Base-by-base conservation (phyloP, 1,140 invertebrate genomes). In the Drosophila bipectinata region DNA sequence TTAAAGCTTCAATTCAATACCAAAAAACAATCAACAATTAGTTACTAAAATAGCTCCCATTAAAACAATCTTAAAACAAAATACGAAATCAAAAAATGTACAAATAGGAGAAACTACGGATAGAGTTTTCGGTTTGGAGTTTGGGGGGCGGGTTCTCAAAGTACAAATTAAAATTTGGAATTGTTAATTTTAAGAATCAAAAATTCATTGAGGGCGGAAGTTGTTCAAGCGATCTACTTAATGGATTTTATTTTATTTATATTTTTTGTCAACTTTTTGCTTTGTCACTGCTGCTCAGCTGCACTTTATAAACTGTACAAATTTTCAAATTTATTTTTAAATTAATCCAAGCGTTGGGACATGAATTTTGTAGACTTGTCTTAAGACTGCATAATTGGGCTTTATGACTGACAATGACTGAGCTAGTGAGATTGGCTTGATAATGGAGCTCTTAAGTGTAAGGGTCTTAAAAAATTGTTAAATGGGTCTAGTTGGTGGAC, bases 231-330 rank as follows among this genome's bases (percentile, higher is more conserved):
- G 47, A 37, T 78, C 53, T 55, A 41, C 45, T 66, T 30, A 15
- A 56, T 44, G 14, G 48, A 49, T 60, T 34, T 72, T 45, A 37
- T 51, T 6, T 9, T n/a, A 47, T 54, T 15, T 18, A 21, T 21
- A 3, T 21, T 67, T 15, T 57, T 58, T 58, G 45, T 14, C 54
- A 39, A 64, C 62, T 51, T 39, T 63, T 64, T 59, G 59, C 63
- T 71, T 78, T 78, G 82, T 72, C 82, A 85, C 82, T 85, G 82
- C 83, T 85, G 81, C 81, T 85, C 82, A 77, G 71, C 81, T 87
- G 82, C 81, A 85, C 77, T 78, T 34, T 34, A 14, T 59, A 45
- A 34, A 51, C 18, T 69, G 62, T 73, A 51, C 61, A 47, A 55
- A 48, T 51, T 28, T 28, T 28, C 4, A 10, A 55, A 64, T 66